Evolutionary conservation across 2,113 vertebrate species (phyloP).

Genomic region (Hemiprocne comata): DNA sequence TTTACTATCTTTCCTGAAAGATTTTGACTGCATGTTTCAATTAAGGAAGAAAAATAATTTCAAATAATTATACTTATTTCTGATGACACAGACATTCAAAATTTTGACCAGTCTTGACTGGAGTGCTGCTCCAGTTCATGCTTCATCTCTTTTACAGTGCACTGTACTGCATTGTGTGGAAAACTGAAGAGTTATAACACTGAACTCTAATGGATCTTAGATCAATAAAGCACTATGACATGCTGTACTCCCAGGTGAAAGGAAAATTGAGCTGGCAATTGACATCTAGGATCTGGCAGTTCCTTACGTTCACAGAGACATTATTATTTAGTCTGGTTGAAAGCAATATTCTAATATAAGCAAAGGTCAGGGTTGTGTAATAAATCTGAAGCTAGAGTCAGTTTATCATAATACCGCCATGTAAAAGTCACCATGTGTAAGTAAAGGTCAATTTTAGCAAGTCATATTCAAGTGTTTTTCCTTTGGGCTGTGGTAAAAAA

Average conservation of each 20-base stretch:
- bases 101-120: neutral
- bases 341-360: slow-evolving; percentile 69
- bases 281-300: slow-evolving; percentile 51
- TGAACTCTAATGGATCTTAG: slow-evolving; percentile 34
- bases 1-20: neutral
- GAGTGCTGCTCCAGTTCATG: neutral
- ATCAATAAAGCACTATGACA: slow-evolving; percentile 64
- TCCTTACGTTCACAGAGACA: slow-evolving; percentile 51
- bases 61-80: neutral
- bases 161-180: neutral
- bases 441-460: slow-evolving; percentile 76
- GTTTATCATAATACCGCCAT: slow-evolving; percentile 73
- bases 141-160: neutral
- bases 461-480: slow-evolving; percentile 51
- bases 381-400: slow-evolving; percentile 67
- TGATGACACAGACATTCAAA: neutral
- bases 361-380: slow-evolving; percentile 75
- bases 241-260: slow-evolving; percentile 57
- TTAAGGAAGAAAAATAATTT: neutral
- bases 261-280: slow-evolving; percentile 63
- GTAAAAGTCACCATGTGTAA: slow-evolving; percentile 70
- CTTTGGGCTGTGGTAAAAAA: neutral
- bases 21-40: neutral
- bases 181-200: neutral
- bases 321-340: slow-evolving; percentile 64